Base-by-base conservation (phyloP, 2,888 invertebrate species). In the Chydorus sphaericus region DNA sequence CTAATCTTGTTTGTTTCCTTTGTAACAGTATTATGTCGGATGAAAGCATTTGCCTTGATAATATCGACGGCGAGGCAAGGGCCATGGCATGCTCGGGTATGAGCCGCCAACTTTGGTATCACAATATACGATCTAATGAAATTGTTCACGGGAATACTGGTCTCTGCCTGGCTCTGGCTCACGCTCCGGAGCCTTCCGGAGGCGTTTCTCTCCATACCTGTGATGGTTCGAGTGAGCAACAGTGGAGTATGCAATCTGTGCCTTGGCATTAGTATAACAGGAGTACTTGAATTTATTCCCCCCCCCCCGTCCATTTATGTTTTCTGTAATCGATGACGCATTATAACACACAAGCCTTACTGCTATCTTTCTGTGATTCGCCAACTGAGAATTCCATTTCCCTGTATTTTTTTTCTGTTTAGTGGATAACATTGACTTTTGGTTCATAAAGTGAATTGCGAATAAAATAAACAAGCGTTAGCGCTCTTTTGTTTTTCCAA, bases 11-110 rank as follows among this genome's bases (percentile, higher is more conserved):
- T n/a, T n/a, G n/a, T n/a, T n/a, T n/a, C n/a, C n/a, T n/a, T n/a
- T n/a, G n/a, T n/a, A n/a, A n/a, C n/a, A n/a, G n/a, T n/a, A n/a
- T 91, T 53, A 89, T 89, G 85, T 85, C 84, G 0, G 89, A 92
- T 65, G 91, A 91, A 67, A 86, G 85, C 7, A 74, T 90, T 5
- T 92, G 92, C 63, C 71, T 92, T 57, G 88, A 91, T 65, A 75
- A 77, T 59, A 70, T 68, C 57, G 71, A 72, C 31, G 62, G 60
- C 18, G 62, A 65, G 55, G 84, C 82, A 0, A 74, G 83, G 57
- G 81, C 86, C 67, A 79, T 82, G 70, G 79, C 81, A 20, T 87
- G 87, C 64, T 81, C 73, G 61, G 80, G 80, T 36, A 74, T 73
- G 37, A 70, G 70, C 1, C 75, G 82, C 62, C 87, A 87, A 66